These are phyloP conservation scores for Streptopelia turtur DNA, from an alignment of 2,797 vertebrate genomes.

Conservation along the genomic window DNA sequence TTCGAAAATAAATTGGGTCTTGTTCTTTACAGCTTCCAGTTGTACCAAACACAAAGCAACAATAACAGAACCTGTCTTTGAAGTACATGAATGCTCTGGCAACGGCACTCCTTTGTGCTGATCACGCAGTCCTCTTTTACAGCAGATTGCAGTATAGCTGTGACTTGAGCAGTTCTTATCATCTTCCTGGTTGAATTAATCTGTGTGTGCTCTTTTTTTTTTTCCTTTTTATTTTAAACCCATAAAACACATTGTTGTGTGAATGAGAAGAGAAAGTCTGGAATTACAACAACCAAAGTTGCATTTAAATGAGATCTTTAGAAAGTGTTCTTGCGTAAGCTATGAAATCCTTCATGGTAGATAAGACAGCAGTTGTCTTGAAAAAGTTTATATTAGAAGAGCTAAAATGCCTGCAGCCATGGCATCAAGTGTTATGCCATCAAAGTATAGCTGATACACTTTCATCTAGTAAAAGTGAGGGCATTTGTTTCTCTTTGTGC, in stretches of 20 bases:
- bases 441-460: background rate
- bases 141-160: background rate
- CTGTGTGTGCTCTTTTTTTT: background rate
- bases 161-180: background rate
- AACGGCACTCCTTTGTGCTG: background rate
- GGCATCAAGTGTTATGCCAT: background rate
- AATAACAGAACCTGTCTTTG: background rate
- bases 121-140: rapidly evolving
- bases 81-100: background rate
- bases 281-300: background rate
- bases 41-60: background rate
- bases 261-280: background rate
- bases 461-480: background rate
- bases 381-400: background rate
- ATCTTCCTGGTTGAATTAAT: background rate
- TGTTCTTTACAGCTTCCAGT: background rate
- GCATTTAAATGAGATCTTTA: background rate
- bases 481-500: background rate
- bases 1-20: background rate
- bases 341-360: background rate
- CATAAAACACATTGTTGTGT: background rate
- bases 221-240: background rate
- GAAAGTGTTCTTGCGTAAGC: background rate
- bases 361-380: background rate
- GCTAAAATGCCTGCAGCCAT: background rate